Conservation (phyloP, 2,113 vertebrate genomes). For the human region GRCh38 chr17:2475001-2475500, state of each 20-base stretch:
- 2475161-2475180: background rate
- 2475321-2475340: background rate
- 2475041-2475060: background rate
- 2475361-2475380: background rate
- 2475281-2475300: background rate
- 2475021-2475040: background rate
- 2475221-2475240: background rate
- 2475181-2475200: background rate
- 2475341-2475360: background rate
- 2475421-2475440: background rate
- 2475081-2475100: background rate
- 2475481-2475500: slow-evolving; percentile 20
- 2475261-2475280: background rate
- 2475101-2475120: background rate
- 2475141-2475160: background rate
- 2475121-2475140: background rate
- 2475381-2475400: background rate
- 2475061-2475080: background rate
- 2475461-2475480: background rate
- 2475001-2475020: background rate
- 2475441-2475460: background rate
- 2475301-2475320: background rate
- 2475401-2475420: background rate
- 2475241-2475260: background rate
- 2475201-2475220: background rate